A percentile compares a stretch with the other conserved stretches of the same genome.
These are phyloP conservation scores for Aphodius sticticus DNA, from an alignment of 2,888 invertebrate genomes.

Conservation along the genomic window DNA sequence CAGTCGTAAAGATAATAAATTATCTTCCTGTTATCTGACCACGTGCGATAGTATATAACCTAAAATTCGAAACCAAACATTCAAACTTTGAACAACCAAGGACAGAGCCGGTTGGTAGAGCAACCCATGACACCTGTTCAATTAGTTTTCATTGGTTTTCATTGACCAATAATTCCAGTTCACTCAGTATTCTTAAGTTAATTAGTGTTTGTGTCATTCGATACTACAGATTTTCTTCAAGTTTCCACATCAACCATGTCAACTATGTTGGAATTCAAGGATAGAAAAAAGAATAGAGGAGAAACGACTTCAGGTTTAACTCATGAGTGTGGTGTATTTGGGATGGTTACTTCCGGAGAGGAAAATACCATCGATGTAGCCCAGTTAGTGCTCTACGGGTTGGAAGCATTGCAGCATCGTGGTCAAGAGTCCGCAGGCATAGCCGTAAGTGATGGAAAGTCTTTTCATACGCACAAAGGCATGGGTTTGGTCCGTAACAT, in stretches of 20 bases:
- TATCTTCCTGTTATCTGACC: background rate
- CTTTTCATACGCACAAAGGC: slow-evolving; percentile 87
- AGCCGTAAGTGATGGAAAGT: slow-evolving; percentile 88
- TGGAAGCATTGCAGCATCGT: slow-evolving; percentile 92
- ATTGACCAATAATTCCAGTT: background rate
- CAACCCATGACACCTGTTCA: background rate
- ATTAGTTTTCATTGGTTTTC: background rate
- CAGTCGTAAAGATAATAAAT: background rate
- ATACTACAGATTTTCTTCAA: background rate
- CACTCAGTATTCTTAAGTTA: background rate
- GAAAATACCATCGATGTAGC: slow-evolving; percentile 76
- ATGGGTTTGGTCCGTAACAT: slow-evolving; percentile 96
- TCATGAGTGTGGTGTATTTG: slow-evolving; percentile 95
- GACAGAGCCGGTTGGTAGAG: background rate
- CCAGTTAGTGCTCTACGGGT: slow-evolving; percentile 88
- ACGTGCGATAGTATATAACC: background rate
- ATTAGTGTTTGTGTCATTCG: too few species aligned
- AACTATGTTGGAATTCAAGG: slow-evolving; percentile 15
- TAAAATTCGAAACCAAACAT: background rate
- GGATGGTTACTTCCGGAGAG: slow-evolving; percentile 85
- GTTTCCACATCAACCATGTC: slow-evolving; percentile 1
- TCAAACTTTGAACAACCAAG: background rate
- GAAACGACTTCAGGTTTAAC: slow-evolving; percentile 30
- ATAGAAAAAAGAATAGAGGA: slow-evolving; percentile 11
- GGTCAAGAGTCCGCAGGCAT: slow-evolving; percentile 99